Conservation (phyloP, 37 sponge, comb jelly and placozoan species). For the Oscarella lobularis region DNA sequence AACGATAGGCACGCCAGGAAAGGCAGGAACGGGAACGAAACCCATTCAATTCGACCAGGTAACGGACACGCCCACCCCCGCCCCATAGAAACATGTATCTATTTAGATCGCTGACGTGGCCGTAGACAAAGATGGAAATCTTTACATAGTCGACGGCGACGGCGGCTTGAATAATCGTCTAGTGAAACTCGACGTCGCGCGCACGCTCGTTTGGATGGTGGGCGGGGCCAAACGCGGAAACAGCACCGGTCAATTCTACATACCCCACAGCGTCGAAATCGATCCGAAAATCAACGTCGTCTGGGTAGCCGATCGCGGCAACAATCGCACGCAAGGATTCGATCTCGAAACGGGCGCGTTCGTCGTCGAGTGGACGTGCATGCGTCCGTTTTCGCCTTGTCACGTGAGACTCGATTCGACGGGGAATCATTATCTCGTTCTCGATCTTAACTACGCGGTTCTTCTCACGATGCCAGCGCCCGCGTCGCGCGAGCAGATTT, state of each 20-base stretch:
- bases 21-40: not conserved
- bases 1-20: not conserved
- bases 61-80: not conserved
- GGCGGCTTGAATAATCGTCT: conserved; percentile 1
- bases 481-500: not conserved
- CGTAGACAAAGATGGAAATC: not conserved
- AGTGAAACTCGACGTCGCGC: not conserved
- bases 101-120: not conserved
- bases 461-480: not conserved
- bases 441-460: not conserved
- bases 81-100: no score
- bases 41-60: conserved; percentile 4
- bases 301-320: conserved; percentile 1
- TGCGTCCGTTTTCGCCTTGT: not conserved
- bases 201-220: not conserved
- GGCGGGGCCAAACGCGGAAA: not conserved
- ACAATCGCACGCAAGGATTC: not conserved
- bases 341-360: not conserved
- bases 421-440: not conserved
- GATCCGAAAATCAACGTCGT: not conserved
- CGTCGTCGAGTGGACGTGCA: conserved; percentile 1
- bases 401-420: not conserved
- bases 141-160: conserved; percentile 5
- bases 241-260: not conserved
- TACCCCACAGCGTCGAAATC: not conserved